Evolutionary conservation across 2,888 invertebrate species (phyloP), one percentile per base, ranked within the genome.

Genomic region (Polydesmus complanatus): DNA sequence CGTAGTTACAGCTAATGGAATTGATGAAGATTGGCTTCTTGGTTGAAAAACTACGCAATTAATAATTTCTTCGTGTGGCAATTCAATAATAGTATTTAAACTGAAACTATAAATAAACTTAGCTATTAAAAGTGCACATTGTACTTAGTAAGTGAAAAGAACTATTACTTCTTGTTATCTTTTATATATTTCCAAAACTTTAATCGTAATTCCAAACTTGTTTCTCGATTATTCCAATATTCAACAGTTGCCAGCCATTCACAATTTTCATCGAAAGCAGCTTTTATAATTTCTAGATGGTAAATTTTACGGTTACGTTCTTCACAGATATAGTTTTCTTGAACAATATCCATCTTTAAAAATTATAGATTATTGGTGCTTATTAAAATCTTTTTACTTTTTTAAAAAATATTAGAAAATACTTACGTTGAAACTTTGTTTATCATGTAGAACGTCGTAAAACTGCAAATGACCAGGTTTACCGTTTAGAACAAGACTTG

Each of bases 171-270:
- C 73, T 86, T 84, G 56, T 76, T 73, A 50, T 77, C 73, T 1
- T 73, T 69, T 66, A 81, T 73, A 68, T 79, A 86, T 47, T 68
- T 64, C 88, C 88, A 89, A 73, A 88, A 88, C 70, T 88, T 89
- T 0, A 89, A 75, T 60, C 83, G 75, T 2, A 83, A 73, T 73
- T 88, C 86, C 3, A 78, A 76, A 56, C 75, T 73, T 62, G 79
- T 78, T 52, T 78, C 71, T 26, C 76, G 73, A 71, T 84, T 83
- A 68, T 81, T 77, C 68, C 74, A 67, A 59, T 69, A 64, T 68
- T 78, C 72, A 54, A 69, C 67, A 0, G 88, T 88, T 5, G 82
- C 85, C 75, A 89, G 77, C 88, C 89, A 89, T 5, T 72, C 68
- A 0, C 84, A 84, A 69, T 80, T 77, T 58, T 78, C 75, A 70